Evolutionary conservation across 64 coral and sea anemone genomes (phyloP).

Genomic region (Stichodactyla helianthus): DNA sequence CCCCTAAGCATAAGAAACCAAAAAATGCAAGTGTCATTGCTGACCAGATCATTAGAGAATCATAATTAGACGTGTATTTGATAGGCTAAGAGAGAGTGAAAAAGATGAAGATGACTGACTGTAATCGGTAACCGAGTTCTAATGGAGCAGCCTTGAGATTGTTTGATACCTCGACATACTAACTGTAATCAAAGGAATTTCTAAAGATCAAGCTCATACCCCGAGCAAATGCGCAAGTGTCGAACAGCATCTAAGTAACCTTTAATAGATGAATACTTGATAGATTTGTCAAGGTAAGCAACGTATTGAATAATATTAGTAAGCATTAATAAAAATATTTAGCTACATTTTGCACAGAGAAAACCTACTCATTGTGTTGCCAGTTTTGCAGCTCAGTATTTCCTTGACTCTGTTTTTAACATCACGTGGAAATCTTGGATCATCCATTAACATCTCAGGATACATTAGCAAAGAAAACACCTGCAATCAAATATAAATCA

Average conservation of each 20-base stretch:
- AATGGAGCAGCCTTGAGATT: neutral
- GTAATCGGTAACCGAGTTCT: conserved; percentile 31
- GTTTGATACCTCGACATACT: conserved; percentile 28
- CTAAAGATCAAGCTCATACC: conserved; percentile 23
- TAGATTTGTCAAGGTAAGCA: conserved; percentile 26
- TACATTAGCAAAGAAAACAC: conserved; percentile 37
- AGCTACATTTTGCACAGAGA: neutral
- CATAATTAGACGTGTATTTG: neutral
- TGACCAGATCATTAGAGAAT: conserved; percentile 50
- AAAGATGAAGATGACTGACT: conserved; percentile 12
- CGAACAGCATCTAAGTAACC: conserved; percentile 30
- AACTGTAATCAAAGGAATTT: conserved; percentile 27
- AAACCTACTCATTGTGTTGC: conserved; percentile 37
- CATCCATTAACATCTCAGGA: conserved; percentile 38
- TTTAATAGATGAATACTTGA: conserved; percentile 33
- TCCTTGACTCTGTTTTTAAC: conserved; percentile 40
- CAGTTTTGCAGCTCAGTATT: conserved; percentile 26
- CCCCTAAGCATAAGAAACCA: conserved; percentile 37
- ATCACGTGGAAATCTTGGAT: conserved; percentile 48
- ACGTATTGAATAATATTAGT: conserved; percentile 39
- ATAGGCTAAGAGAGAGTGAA: conserved; percentile 17
- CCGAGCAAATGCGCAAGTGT: conserved; percentile 29
- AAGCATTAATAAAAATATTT: neutral
- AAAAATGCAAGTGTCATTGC: conserved; percentile 52
- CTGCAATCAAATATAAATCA: neutral